Evolutionary conservation across 2,113 vertebrate species (phyloP).

Genomic region (Pongo pygmaeus): DNA sequence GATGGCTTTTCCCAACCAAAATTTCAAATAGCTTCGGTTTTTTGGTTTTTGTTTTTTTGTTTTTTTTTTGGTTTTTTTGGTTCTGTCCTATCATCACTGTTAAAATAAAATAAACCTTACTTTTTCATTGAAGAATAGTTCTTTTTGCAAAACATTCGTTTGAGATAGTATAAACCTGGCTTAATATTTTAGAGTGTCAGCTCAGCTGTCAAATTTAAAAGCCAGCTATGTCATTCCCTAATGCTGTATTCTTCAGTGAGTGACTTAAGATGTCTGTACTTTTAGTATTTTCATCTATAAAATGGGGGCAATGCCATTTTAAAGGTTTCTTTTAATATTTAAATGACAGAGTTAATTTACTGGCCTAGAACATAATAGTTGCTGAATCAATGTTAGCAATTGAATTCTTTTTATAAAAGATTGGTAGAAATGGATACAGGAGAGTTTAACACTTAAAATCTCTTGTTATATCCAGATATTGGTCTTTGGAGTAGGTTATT

Average conservation of each 20-base stretch:
- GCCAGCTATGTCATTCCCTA: not conserved
- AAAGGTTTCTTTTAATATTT: not conserved
- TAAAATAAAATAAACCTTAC: not conserved
- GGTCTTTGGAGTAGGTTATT: not conserved
- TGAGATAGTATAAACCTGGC: not conserved
- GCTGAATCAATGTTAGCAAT: not conserved
- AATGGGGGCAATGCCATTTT: not conserved
- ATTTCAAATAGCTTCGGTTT: not conserved
- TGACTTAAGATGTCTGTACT: not conserved
- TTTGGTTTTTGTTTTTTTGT: not conserved
- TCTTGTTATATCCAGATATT: not conserved
- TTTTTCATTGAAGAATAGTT: not conserved
- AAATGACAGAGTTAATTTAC: not conserved
- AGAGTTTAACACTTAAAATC: too few species aligned
- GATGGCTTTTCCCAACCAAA: not conserved
- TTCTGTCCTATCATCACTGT: not conserved
- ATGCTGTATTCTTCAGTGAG: not conserved
- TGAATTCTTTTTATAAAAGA: not conserved
- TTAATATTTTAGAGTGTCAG: not conserved
- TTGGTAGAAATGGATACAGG: not conserved
- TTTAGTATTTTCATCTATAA: not conserved
- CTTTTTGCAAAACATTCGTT: not conserved
- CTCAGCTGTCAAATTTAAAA: not conserved
- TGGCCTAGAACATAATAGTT: not conserved
- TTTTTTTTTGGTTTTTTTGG: not conserved